Evolutionary conservation across 2,888 invertebrate species (phyloP), one percentile per base, ranked within the genome.

Genomic region (Noctua fimbriata): DNA sequence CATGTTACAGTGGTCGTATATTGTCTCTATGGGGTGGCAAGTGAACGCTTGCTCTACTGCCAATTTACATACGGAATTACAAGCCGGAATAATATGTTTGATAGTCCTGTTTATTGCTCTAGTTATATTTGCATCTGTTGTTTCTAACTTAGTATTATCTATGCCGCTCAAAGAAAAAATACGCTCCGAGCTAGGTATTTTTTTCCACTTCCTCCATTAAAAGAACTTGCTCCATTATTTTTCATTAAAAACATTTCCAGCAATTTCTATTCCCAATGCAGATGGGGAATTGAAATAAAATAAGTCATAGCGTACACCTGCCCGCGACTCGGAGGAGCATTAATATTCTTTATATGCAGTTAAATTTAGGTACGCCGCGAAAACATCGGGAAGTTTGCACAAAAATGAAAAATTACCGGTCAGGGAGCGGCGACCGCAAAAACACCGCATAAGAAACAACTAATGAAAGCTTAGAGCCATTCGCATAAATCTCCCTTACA

Each of bases 391-490:
- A 96, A 96, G 93, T 96, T 96, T 95, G 95, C 93, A 94, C 93
- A 94, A 95, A 96, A 95, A 96, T 97, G 96, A 97, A 95, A 97
- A 96, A 97, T 97, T 96, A 95, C 96, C 95, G 97, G 97, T 97
- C 97, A 97, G 96, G 96, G 96, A 95, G 95, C 94, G 93, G 93
- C 94, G 94, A 95, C 96, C 96, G 95, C 96, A 95, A 93, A 94
- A 96, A 95, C 95, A 94, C 94, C 94, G 95, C 95, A 93, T 94
- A 96, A 96, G 96, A 95, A 96, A 95, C 94, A 95, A 95, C 96
- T 96, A 97, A 97, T 97, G 97, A 97, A 97, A 97, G 97, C 97
- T 96, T 95, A 97, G 95, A 96, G 96, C 96, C 95, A 96, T 97
- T 96, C 96, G 95, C 96, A 97, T 97, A 97, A 97, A 97, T 97